Evolutionary conservation across 2,113 vertebrate species (phyloP).

Genomic region (Sylvia atricapilla): DNA sequence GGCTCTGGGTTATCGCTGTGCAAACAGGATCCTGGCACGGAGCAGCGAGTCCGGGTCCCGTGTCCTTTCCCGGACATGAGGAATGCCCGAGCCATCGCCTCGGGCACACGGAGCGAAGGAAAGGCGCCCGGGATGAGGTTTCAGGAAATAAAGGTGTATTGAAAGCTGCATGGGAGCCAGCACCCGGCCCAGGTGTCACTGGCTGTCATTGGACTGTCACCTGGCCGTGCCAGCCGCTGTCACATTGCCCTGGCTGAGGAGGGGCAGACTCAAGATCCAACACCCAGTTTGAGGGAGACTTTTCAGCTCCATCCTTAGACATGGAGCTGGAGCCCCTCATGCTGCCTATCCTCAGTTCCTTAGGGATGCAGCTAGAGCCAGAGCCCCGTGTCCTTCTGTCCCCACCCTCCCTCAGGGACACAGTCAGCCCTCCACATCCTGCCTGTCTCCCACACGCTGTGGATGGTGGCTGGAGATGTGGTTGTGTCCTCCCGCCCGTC

Average conservation of each 20-base stretch:
- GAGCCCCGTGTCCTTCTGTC: background rate
- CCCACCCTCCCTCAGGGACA: background rate
- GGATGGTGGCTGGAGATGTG: background rate
- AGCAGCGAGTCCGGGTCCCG: background rate
- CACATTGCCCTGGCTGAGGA: background rate
- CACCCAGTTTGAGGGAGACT: rapidly evolving
- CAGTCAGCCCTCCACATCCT: background rate
- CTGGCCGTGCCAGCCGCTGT: background rate
- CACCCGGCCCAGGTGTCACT: background rate
- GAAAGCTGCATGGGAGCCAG: background rate
- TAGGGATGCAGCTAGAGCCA: too few species aligned
- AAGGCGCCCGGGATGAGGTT: rapidly evolving
- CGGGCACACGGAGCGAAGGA: background rate
- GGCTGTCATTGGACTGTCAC: background rate
- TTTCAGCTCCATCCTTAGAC: background rate
- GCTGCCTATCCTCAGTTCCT: background rate
- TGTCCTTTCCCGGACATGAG: background rate
- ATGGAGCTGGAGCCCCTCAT: rapidly evolving
- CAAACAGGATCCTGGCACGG: background rate
- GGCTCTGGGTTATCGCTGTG: background rate
- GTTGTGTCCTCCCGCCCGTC: background rate
- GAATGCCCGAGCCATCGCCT: background rate
- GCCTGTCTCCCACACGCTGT: too few species aligned
- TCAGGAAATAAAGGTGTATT: background rate
- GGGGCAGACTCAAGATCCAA: background rate